Conservation (phyloP, 2,797 vertebrate species). For the Chloroceryle amazona region DNA sequence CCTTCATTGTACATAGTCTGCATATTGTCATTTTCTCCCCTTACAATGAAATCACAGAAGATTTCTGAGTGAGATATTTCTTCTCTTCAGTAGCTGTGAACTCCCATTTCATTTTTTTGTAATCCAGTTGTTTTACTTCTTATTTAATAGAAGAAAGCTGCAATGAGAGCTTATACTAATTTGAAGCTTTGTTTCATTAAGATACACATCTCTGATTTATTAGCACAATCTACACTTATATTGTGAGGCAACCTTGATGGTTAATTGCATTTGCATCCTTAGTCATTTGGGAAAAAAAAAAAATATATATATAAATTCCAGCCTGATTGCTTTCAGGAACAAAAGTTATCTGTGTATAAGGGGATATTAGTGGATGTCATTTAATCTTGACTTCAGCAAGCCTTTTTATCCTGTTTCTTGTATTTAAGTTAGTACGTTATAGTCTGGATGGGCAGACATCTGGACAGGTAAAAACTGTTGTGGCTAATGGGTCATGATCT, state of each 20-base stretch:
- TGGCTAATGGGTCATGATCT: not conserved
- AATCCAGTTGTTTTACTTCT: not conserved
- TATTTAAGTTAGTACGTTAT: not conserved
- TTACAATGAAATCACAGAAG: not conserved
- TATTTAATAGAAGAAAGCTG: conserved; percentile 18
- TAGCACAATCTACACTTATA: conserved; percentile 63
- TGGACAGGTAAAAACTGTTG: not conserved
- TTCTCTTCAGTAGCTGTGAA: not conserved
- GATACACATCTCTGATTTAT: conserved; percentile 62
- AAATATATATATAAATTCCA: not conserved
- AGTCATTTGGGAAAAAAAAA: conserved; percentile 58
- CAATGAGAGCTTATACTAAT: conserved; percentile 23
- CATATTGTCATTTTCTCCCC: not conserved
- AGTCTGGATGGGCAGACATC: not conserved
- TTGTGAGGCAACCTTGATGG: conserved; percentile 67
- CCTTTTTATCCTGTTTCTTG: not conserved
- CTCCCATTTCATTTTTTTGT: not conserved
- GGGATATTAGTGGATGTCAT: not conserved
- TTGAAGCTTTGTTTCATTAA: conserved; percentile 73
- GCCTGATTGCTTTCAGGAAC: not conserved
- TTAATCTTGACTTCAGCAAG: not conserved
- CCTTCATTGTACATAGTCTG: not conserved
- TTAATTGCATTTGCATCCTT: conserved; percentile 72
- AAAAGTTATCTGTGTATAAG: not conserved
- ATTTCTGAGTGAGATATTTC: not conserved